Percentiles rank a stretch among this genome's conserved stretches.
phyloP scores from a whole-genome alignment of 30 jellyfish, hydroid and myxozoan genomes.

The Hydractinia echinata region DNA sequence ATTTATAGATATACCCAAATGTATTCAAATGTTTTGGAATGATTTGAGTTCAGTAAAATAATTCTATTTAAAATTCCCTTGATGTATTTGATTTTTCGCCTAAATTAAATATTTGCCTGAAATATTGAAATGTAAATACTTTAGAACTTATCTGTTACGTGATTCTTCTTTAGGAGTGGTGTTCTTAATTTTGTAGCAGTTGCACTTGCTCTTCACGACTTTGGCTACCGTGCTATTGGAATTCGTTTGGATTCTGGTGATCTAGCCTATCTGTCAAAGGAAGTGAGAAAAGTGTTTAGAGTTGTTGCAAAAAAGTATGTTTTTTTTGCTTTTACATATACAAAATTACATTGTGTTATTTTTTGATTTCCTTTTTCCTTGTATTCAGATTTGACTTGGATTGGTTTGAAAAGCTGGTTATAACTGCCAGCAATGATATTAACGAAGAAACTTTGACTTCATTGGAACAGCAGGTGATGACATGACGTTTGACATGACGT shows the following conservation, averaged over 20 bases:
- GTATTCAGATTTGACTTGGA: constrained; percentile 43
- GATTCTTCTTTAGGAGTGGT: constrained; percentile 72
- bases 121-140: too few relatives aligned
- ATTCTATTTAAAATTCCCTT: background rate
- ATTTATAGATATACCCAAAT: too few relatives aligned
- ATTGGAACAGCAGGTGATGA: constrained; percentile 70
- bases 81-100: background rate
- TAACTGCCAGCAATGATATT: constrained; percentile 95
- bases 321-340: background rate
- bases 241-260: constrained; percentile 98
- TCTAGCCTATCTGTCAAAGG: constrained; percentile 81
- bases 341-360: background rate
- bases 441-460: constrained; percentile 86
- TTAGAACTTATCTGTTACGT: background rate
- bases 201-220: constrained; percentile 84
- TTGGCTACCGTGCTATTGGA: constrained; percentile 92
- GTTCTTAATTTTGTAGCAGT: constrained; percentile 90
- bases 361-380: background rate
- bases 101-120: background rate
- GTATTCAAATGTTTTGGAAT: too few relatives aligned
- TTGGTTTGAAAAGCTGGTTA: constrained; percentile 51
- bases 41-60: too few relatives aligned
- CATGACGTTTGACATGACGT: background rate
- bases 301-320: constrained; percentile 50
- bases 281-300: constrained; percentile 48